Base-by-base conservation (phyloP, 2,888 invertebrate species). In the Cephus rjabovi region DNA sequence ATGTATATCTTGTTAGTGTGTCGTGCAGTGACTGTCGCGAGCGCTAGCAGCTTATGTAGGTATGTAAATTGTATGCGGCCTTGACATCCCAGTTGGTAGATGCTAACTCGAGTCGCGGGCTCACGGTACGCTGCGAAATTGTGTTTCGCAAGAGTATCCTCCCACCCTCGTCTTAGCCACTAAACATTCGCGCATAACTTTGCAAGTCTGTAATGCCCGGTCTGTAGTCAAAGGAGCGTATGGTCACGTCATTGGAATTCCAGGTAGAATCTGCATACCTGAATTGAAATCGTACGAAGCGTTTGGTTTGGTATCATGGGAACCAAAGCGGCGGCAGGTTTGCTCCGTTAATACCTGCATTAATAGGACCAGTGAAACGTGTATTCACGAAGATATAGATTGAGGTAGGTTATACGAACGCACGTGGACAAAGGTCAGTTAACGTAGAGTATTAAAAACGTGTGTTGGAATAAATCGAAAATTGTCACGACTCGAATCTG, bases 1-100 rank as follows among this genome's bases (percentile, higher is more conserved):
- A 56, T 9, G 23, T 56, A 23, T 56, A 23, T 56, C 56, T 56
- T 56, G 56, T 56, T 56, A 56, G 56, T 56, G 40, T 40, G 23
- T 23, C 40, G 40, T 56, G 23, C 40, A 71, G 33, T 23, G 31
- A 71, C 33, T 71, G 71, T 71, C 12, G 31, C 71, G 31, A 31
- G 31, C 71, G 71, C 56, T 56, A 56, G 23, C 23, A 71, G 71
- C 71, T 31, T 33, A 33, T 33, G 71, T 71, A 71, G 71, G 71
- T 81, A 84, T 86, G 86, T 84, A 86, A 87, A 86, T 86, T 86
- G 83, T 83, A 87, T 84, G 83, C 87, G 87, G 85, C 87, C 87
- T 87, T 87, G 87, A 88, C 87, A 87, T 86, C 87, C 77, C 84
- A 81, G 82, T 81, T 79, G 81, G 81, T 83, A 80, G 82, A 83